Evolutionary conservation across 2,888 invertebrate species (phyloP), one percentile per base, ranked within the genome.

Genomic region (Scaptomyza polygonia): DNA sequence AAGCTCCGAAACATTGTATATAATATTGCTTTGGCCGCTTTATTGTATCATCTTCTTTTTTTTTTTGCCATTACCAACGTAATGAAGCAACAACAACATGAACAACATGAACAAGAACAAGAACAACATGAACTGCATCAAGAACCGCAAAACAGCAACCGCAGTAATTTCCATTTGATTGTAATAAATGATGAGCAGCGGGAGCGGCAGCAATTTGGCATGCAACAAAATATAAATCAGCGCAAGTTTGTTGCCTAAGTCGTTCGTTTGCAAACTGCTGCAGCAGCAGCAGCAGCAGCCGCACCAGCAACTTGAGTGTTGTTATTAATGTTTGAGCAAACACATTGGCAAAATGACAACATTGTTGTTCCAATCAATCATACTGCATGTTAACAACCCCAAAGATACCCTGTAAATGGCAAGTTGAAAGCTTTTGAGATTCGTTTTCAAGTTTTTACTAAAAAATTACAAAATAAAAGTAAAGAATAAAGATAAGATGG

Each of bases 191-290:
- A 75, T 69, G 70, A 57, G 21, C 36, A 43, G 21, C 58, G 32
- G 51, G 36, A 40, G 27, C 45, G 27, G 5, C 53, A 49, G 39
- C 72, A 53, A 59, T 77, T 77, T 57, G 49, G 40, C 53, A 48
- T 54, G 51, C 49, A 44, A 32, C 21, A 32, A 34, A 21, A 57
- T 54, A 49, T 45, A 68, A 78, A 67, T 78, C 79, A 69, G 53
- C 56, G 72, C 87, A 86, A 83, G 88, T 86, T 88, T 79, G 81
- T 88, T 88, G 81, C 79, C 72, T 65, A 79, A 86, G 83, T 86
- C 86, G 62, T 87, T 87, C 64, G 77, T 68, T 66, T 57, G 56
- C 36, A 40, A 12, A 25, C 49, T 11, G 34, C 45, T 12, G 32
- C 48, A 14, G 29, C 9, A 7, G 9, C 29, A 30, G 11, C 30